Evolutionary conservation across 2,888 invertebrate species (phyloP), one percentile per base, ranked within the genome.

Genomic region (Eremobia ochroleuca): DNA sequence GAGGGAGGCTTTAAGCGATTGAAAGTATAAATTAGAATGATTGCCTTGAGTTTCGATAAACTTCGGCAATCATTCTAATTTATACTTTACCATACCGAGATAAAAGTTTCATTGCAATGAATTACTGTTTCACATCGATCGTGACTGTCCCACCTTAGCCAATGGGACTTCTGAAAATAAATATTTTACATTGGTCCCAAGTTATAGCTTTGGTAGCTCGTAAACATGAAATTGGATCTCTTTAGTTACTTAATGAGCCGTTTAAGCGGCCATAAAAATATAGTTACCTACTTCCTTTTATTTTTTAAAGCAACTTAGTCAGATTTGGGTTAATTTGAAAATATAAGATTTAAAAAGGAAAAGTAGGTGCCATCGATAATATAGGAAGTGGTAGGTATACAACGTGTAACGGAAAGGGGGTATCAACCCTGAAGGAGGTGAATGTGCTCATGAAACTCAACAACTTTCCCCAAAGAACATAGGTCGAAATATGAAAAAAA

Each of bases 181-280:
- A 18, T 58, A 0, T 66, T 75, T 58, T 61, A 21, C 15, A 31
- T 46, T 25, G 58, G 9, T 18, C 28, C 67, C 46, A 79, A 68
- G 66, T 81, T 83, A 89, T 82, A 65, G 59, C 69, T 80, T 86
- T 86, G 62, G 83, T 79, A 87, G 77, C 80, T 87, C 88, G 79
- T 91, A 90, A 91, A 90, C 65, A 80, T 77, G 79, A 77, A 85
- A 87, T 76, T 78, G 79, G 82, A 85, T 87, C 82, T 85, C 77
- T 84, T 85, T 83, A 79, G 79, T 72, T 81, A 68, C 76, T 70
- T 89, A 89, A 89, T 90, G 83, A 87, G 80, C 89, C 77, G 77
- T 88, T 90, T 88, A 90, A 79, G 71, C 76, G 73, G 52, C 70
- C 79, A 69, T 91, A 86, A 91, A 90, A 85, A 34, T 37, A 58